Evolutionary conservation across 2,113 vertebrate genomes (phyloP).

Genomic region (Gavialis gangeticus): DNA sequence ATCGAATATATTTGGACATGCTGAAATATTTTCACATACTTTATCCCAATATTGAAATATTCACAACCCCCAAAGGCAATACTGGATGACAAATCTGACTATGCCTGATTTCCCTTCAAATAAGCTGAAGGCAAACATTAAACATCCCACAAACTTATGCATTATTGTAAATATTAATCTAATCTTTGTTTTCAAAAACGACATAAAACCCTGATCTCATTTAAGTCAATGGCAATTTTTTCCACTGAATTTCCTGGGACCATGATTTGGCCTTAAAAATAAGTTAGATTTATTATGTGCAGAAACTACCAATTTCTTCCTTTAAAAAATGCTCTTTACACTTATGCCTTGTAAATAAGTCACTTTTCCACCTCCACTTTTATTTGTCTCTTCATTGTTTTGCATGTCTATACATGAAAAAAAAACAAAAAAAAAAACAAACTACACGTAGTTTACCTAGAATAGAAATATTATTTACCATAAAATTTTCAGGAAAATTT

Average conservation of each 20-base stretch:
- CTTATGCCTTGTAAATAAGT: neutral
- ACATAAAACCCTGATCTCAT: neutral
- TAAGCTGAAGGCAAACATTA: too few species aligned
- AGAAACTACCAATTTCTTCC: neutral
- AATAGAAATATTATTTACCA: neutral
- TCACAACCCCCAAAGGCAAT: slow-evolving; percentile 23
- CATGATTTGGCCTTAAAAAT: neutral
- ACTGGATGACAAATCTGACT: neutral
- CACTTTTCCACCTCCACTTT: neutral
- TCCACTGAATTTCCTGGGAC: neutral
- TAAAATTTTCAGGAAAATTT: neutral
- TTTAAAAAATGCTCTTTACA: neutral
- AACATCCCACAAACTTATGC: neutral
- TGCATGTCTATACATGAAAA: neutral
- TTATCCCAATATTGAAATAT: neutral
- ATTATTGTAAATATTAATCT: neutral
- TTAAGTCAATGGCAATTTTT: neutral
- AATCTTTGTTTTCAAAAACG: neutral
- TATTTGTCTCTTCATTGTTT: neutral
- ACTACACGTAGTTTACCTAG: neutral
- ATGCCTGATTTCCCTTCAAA: neutral
- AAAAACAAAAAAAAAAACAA: neutral
- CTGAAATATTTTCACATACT: slow-evolving; percentile 11
- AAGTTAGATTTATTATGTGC: neutral
- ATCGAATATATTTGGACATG: neutral